Percentiles rank a stretch among this genome's conserved stretches.
Conservation (phyloP, 1,140 invertebrate species). For the Panagrolaimus sp. region DNA sequence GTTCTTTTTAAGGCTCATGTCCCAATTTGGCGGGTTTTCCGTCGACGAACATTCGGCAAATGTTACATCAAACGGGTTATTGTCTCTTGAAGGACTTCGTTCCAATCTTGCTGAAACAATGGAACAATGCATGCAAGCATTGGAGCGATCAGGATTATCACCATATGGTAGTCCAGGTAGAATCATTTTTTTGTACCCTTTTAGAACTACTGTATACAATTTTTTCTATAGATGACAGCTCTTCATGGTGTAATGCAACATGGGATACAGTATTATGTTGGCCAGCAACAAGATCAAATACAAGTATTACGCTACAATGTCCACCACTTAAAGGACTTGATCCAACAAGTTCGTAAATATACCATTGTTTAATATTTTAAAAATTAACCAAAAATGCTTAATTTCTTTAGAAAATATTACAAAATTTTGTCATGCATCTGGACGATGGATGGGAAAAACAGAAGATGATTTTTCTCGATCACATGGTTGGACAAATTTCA, state of each 20-base stretch:
- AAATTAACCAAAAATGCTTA: conserved; percentile 22
- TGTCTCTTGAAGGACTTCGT: conserved; percentile 35
- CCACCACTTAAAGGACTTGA: conserved; percentile 69
- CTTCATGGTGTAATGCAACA: conserved; percentile 65
- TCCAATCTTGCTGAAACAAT: conserved; percentile 43
- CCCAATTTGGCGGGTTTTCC: conserved; percentile 11
- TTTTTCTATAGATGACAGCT: conserved; percentile 27
- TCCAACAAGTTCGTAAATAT: conserved; percentile 66
- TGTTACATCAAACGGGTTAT: conserved; percentile 27
- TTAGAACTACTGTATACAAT: background rate
- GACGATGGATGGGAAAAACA: conserved; percentile 67
- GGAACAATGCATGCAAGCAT: conserved; percentile 32
- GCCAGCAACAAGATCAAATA: conserved; percentile 68
- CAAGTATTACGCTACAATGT: conserved; percentile 66
- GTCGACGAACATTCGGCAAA: conserved; percentile 12
- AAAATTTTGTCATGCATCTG: conserved; percentile 69
- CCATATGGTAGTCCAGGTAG: background rate
- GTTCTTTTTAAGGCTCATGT: conserved; percentile 8
- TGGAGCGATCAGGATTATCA: conserved; percentile 24
- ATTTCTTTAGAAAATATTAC: conserved; percentile 72
- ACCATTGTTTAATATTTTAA: background rate
- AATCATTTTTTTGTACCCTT: background rate
- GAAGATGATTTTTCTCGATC: conserved; percentile 55
- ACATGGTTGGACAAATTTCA: conserved; percentile 79
- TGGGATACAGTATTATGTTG: conserved; percentile 72